Base-by-base conservation (phyloP, 2,113 vertebrate genomes). In the Riparia riparia region DNA sequence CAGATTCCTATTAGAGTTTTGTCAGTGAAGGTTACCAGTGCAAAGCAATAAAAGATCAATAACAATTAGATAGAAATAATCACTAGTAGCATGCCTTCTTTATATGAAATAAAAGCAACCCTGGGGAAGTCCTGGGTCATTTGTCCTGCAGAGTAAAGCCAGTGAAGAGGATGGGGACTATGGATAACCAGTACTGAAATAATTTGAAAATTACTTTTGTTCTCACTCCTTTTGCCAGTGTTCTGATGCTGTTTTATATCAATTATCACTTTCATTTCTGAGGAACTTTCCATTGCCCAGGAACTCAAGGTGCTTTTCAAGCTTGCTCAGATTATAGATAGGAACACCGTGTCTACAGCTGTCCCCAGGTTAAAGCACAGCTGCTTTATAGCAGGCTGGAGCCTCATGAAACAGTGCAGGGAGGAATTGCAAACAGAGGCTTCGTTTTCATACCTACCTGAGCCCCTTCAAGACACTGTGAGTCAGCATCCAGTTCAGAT, bases 281-380 rank as follows among this genome's bases (percentile, higher is more conserved):
- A 19, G 65, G 64, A 93, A 37, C 34, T 86, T 94, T 68, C 74
- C 76, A 42, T 45, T 66, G 68, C 41, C 47, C 29, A 65, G 88
- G 72, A 88, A 4, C 44, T 95, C 92, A 97, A 95, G 93, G 96
- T 97, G 95, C 85, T 97, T 96, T 96, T 94, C 92, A 94, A 53
- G 88, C 92, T 89, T 84, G 72, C 72, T 74, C 41, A 54, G 44
- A 17, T 83, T 86, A 71, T 51, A 54, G 69, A 74, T 45, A 56
- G 68, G 79, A 73, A 24, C 82, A 56, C 69, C 0, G 0, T 73
- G 72, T 49, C 45, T 63, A 64, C 56, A 68, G 64, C 64, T 81
- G 90, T 71, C 80, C 45, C n/a, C 0, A 1, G 79, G 15, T 68
- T 68, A 44, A 69, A 78, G 65, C 58, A 42, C 6, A 6, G 54